These are phyloP conservation scores for Anoura caudifer DNA, from an alignment of 2,113 vertebrate genomes.

Conservation along the genomic window DNA sequence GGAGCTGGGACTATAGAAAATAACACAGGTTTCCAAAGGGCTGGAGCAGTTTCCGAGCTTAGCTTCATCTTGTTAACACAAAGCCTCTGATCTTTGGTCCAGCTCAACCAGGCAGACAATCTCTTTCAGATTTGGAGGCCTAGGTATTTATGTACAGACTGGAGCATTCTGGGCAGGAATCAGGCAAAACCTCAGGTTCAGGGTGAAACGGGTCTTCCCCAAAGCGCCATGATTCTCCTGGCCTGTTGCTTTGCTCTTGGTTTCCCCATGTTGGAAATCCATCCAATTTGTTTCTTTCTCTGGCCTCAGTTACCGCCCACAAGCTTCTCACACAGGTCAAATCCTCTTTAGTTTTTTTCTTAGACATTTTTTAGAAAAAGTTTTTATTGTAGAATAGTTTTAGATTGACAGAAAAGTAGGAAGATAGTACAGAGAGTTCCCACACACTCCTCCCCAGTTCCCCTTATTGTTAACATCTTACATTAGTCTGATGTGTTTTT, in stretches of 20 bases:
- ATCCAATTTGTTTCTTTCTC: constrained; percentile 14
- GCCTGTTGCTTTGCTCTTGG: not conserved
- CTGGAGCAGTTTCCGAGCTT: not conserved
- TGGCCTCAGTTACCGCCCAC: not conserved
- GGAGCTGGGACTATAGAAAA: not conserved
- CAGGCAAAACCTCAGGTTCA: not conserved
- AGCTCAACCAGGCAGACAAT: not conserved
- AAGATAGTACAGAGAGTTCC: not conserved
- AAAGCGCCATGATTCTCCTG: not conserved
- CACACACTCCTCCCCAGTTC: rapidly evolving
- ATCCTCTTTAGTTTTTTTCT: not conserved
- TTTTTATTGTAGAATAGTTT: constrained; percentile 21
- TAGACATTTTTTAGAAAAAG: not conserved
- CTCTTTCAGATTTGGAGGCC: not conserved
- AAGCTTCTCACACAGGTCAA: not conserved
- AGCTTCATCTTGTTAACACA: constrained; percentile 39
- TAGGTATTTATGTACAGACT: not conserved
- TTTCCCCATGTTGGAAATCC: not conserved
- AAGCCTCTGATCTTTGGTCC: constrained; percentile 16
- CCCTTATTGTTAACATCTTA: not conserved
- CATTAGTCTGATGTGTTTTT: not conserved
- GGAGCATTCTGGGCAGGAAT: not conserved
- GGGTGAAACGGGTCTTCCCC: not conserved
- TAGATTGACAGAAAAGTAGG: not conserved
- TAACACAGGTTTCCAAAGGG: not conserved